These are phyloP conservation scores for Paedocypris micromegethes DNA, from an alignment of 2,797 vertebrate genomes.

Conservation along the genomic window DNA sequence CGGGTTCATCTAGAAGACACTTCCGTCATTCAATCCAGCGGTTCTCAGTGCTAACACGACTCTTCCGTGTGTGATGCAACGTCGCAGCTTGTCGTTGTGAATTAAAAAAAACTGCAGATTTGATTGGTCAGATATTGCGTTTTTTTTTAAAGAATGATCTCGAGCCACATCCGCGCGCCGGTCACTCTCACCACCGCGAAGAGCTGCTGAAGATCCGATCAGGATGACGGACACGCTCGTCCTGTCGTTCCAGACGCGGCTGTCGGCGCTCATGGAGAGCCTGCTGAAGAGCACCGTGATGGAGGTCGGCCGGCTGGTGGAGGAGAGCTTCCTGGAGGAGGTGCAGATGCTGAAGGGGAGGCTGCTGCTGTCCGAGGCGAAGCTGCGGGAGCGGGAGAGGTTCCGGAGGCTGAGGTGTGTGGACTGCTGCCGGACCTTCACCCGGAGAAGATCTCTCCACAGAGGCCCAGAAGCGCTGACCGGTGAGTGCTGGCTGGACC, in stretches of 20 bases:
- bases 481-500: conserved; percentile 30
- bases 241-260: conserved; percentile 69
- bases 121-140: too few species aligned
- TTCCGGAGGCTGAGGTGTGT: conserved; percentile 45
- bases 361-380: conserved; percentile 59
- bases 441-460: conserved; percentile 19
- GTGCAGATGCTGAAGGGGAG: conserved; percentile 60
- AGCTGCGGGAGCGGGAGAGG: conserved; percentile 45
- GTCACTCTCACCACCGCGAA: too few species aligned
- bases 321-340: conserved; percentile 69
- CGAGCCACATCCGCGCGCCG: too few species aligned
- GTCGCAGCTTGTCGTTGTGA: too few species aligned
- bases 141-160: too few species aligned
- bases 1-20: too few species aligned
- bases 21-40: too few species aligned
- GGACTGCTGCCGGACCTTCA: conserved; percentile 47
- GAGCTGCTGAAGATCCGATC: not conserved
- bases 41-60: too few species aligned
- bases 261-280: conserved; percentile 71
- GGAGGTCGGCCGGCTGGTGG: conserved; percentile 68
- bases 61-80: too few species aligned
- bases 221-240: conserved; percentile 62
- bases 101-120: too few species aligned
- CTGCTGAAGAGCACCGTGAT: conserved; percentile 69
- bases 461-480: conserved; percentile 35